Conservation (phyloP, 2,113 vertebrate genomes). For the Bos taurus region DNA sequence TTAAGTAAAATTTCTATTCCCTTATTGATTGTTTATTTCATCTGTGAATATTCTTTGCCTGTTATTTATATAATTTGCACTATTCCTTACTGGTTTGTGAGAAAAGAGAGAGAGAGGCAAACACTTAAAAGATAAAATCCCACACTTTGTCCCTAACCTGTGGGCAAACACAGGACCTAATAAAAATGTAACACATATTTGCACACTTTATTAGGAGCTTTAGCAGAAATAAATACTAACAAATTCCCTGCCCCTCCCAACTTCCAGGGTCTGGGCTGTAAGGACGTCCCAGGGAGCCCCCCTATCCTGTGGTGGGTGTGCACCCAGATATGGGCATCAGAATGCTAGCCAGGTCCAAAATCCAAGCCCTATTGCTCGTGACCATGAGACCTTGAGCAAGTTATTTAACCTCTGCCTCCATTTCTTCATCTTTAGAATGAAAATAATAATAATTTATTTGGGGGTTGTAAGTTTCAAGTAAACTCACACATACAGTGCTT, state of each 20-base stretch:
- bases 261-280: not conserved
- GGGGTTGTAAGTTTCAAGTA: not conserved
- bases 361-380: not conserved
- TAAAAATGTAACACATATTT: not conserved
- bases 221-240: not conserved
- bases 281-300: rapidly evolving
- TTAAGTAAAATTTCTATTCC: not conserved
- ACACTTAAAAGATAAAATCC: not conserved
- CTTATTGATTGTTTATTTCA: not conserved
- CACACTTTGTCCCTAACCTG: not conserved
- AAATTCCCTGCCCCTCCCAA: not conserved
- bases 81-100: not conserved
- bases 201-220: not conserved
- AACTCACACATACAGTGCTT: not conserved
- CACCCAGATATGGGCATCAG: not conserved
- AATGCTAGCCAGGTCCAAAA: not conserved
- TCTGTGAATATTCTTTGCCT: not conserved
- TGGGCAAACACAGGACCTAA: not conserved
- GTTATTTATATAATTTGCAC: not conserved
- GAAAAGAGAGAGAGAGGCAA: not conserved
- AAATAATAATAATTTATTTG: not conserved
- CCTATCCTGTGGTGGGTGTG: no score
- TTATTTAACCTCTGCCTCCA: not conserved
- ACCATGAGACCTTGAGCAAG: not conserved
- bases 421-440: not conserved